Base-by-base conservation (phyloP, 2,888 invertebrate species). In the Zonitis immaculata region DNA sequence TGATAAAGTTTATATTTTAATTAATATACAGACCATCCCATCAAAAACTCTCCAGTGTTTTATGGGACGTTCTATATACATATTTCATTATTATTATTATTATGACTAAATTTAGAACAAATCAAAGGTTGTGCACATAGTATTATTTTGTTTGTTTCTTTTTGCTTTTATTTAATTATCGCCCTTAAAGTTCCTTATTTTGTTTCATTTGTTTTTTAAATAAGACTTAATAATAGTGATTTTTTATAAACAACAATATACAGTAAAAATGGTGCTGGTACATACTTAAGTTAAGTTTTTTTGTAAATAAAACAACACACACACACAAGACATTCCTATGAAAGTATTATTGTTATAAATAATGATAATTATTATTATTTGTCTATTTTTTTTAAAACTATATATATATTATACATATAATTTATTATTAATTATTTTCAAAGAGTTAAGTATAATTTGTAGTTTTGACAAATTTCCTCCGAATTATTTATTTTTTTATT, bases 281-380 rank as follows among this genome's bases (percentile, higher is more conserved):
- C n/a, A 48, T 65, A 54, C 64, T 67, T 63, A 65, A 60, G 57
- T 68, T 74, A 73, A 70, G 72, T 72, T 39, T 39, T n/a, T 39
- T 20, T 75, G 74, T 75, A 73, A 60, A 73, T 74, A 71, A 60
- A 49, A 51, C 42, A 60, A 60, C 60, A 66, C 66, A 69, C n/a
- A 68, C 22, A 22, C 22, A 30, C 30, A 18, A 66, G 75, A 76
- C 75, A 76, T 76, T 76, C 75, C 75, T 76, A 74, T 62, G 60
- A 66, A 74, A 76, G 76, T 76, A 76, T 76, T 76, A 76, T 71
- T 76, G 75, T 70, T 69, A 69, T 63, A 66, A 62, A 62, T 59
- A 63, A 51, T 56, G n/a, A n/a, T n/a, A 49, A 25, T 52, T 62
- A 52, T 43, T 54, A 47, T 46, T 54, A 51, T 54, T 51, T 47